Conservation (phyloP, 2,888 invertebrate species). For the Tetheella fluctuosa region DNA sequence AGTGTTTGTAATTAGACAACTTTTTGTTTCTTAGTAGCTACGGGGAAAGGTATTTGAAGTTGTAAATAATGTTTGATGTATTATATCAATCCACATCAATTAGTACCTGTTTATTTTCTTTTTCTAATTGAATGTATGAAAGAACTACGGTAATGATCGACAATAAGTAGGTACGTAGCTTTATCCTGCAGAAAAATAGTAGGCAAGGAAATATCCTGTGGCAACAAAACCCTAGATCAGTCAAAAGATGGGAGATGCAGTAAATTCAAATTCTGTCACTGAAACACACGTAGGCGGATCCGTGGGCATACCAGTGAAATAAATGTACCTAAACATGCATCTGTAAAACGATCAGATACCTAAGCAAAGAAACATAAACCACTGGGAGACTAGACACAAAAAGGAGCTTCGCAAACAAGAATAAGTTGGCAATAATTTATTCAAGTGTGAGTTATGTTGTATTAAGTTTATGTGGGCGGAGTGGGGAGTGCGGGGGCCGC, state of each 20-base stretch:
- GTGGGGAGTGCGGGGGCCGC: slow-evolving; percentile 49
- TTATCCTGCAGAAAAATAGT: too few relatives aligned
- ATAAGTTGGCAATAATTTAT: slow-evolving; percentile 76
- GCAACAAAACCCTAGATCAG: background rate
- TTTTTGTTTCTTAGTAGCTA: background rate
- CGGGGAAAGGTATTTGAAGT: background rate
- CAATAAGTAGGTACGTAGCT: too few relatives aligned
- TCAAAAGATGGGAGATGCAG: background rate
- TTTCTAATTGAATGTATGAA: background rate
- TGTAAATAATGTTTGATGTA: background rate
- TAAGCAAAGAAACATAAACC: slow-evolving; percentile 46
- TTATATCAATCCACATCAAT: too few relatives aligned
- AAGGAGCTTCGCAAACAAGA: slow-evolving; percentile 62
- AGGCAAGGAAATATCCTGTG: background rate
- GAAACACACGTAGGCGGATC: slow-evolving; percentile 2
- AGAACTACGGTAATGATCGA: too few relatives aligned
- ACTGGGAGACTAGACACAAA: slow-evolving; percentile 51
- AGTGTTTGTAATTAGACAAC: background rate
- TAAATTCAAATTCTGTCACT: background rate
- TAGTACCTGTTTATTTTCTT: background rate
- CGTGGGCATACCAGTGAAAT: background rate
- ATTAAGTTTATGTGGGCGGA: slow-evolving; percentile 72
- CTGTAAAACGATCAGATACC: slow-evolving; percentile 32
- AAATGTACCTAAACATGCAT: slow-evolving; percentile 30
- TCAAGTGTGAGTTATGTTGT: slow-evolving; percentile 75